phyloP scores from a whole-genome alignment of 2,113 vertebrate genomes.

The Syrrhaptes paradoxus region DNA sequence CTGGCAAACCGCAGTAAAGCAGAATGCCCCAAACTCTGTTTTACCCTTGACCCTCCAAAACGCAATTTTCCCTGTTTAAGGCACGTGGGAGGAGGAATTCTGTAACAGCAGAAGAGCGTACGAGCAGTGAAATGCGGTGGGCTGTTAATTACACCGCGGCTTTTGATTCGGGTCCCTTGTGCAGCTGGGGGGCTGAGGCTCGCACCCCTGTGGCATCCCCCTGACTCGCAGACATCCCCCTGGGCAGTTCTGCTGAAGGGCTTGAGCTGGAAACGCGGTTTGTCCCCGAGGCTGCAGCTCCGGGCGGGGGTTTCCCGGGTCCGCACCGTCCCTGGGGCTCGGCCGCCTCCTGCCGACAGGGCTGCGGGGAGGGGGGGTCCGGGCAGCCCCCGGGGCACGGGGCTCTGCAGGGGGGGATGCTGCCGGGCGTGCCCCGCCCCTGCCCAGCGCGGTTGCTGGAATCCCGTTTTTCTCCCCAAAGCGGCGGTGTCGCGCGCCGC shows the following conservation, averaged over 20 bases:
- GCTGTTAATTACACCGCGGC: neutral
- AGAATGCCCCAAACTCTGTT: neutral
- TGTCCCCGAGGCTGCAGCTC: no score
- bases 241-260: no score
- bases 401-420: no score
- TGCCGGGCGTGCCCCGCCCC: no score
- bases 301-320: no score
- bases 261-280: no score
- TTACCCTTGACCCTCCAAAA: neutral
- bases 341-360: neutral
- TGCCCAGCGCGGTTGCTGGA: no score
- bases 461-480: no score
- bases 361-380: neutral
- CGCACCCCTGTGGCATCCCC: no score
- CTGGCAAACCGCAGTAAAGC: neutral
- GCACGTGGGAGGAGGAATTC: neutral
- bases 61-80: neutral
- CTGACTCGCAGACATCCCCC: no score
- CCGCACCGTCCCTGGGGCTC: no score
- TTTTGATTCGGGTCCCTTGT: neutral
- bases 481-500: neutral
- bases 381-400: no score
- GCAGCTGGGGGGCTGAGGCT: neutral
- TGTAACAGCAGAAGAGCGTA: accelerated
- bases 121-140: neutral